These are phyloP conservation scores for Parauchenoglanis punctatus DNA, from an alignment of 2,797 vertebrate species.

Conservation along the genomic window DNA sequence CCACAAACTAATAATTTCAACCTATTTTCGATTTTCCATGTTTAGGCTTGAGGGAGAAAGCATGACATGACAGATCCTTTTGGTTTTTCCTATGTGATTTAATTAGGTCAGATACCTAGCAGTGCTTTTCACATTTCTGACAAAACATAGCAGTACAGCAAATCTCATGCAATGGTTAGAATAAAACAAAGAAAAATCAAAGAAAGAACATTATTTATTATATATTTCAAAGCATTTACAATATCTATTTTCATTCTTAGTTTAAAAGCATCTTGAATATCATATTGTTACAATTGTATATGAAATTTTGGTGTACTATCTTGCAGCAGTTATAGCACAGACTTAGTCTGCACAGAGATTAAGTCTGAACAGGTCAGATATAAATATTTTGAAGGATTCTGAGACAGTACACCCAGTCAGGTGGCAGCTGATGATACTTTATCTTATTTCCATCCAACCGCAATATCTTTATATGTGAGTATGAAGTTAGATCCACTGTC, in stretches of 20 bases:
- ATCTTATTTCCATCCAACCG: slow-evolving; percentile 78
- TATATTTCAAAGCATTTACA: not conserved
- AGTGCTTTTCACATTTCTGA: not conserved
- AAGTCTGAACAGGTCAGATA: slow-evolving; percentile 60
- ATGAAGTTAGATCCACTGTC: slow-evolving; percentile 70
- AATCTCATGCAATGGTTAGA: not conserved
- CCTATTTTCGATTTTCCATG: not conserved
- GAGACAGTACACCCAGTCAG: slow-evolving; percentile 78
- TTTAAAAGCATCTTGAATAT: not conserved
- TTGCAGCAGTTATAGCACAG: not conserved
- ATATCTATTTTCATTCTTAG: not conserved
- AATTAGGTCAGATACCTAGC: not conserved
- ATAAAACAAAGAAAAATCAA: not conserved
- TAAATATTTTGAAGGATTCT: slow-evolving; percentile 71
- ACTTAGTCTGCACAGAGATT: not conserved
- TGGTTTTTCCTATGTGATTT: not conserved
- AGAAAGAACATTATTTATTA: not conserved
- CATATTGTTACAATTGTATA: not conserved
- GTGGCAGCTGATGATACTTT: slow-evolving; percentile 70
- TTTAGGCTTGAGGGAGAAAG: not conserved
- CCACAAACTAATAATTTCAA: not conserved
- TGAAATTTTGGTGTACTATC: not conserved
- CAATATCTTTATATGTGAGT: slow-evolving; percentile 75
- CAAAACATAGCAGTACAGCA: not conserved
- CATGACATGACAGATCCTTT: not conserved